phyloP scores from a whole-genome alignment of 2,888 invertebrate species.

The Nomada ferruginata region DNA sequence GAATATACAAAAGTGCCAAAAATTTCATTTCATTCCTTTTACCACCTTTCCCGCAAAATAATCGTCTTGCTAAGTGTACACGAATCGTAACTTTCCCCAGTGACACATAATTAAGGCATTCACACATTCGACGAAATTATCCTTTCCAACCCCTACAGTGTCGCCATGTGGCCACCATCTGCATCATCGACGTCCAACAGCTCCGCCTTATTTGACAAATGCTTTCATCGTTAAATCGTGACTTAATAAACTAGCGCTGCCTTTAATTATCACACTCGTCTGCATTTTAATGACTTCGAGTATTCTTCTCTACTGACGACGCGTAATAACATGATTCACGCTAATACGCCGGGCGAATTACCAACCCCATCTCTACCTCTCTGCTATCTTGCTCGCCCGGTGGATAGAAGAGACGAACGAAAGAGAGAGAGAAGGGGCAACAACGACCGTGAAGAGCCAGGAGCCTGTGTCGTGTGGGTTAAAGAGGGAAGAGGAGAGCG shows the following conservation, averaged over 20 bases:
- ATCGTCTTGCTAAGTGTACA: neutral
- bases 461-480: neutral
- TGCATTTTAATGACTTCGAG: slow-evolving; percentile 16
- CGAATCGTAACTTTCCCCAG: too few species aligned
- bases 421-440: neutral
- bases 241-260: slow-evolving; percentile 21
- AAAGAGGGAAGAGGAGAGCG: slow-evolving; percentile 6
- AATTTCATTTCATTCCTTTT: too few species aligned
- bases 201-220: neutral
- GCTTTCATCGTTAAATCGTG: slow-evolving; percentile 10
- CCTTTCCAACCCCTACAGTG: neutral
- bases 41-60: neutral
- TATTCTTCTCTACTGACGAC: slow-evolving; percentile 7
- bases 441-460: neutral
- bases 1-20: neutral
- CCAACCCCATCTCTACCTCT: neutral
- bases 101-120: neutral
- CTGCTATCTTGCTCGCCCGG: neutral
- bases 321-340: slow-evolving; percentile 34
- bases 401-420: slow-evolving; percentile 2
- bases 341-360: slow-evolving; percentile 24
- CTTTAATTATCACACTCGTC: slow-evolving; percentile 25
- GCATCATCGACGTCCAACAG: neutral
- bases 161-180: slow-evolving; percentile 12
- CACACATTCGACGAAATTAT: slow-evolving; percentile 4